Base-by-base conservation (phyloP, 2,888 invertebrate genomes). In the Oligia strigilis region DNA sequence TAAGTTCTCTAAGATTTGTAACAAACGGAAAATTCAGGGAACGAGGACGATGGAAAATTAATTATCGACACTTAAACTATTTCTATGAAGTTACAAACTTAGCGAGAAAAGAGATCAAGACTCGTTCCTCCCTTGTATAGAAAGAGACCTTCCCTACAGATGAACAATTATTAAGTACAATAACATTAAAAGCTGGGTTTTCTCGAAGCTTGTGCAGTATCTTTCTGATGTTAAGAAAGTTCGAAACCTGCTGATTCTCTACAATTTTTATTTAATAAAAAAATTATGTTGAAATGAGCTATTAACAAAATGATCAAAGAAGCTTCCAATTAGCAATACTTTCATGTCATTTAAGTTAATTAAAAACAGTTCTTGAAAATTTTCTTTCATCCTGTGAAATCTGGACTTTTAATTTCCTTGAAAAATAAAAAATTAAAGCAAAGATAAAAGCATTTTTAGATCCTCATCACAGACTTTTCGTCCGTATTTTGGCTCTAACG, bases 381-480 rank as follows among this genome's bases (percentile, higher is more conserved):
- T 49, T 52, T 23, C 29, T 6, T 60, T 58, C 9, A 6, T 0
- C 9, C 17, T 19, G 9, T 6, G 29, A 29, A 83, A 58, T 55
- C 13, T 65, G 43, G 40, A 65, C 40, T 11, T 72, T 19, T 49
- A 71, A 83, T 82, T 74, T 83, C 8, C 40, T 62, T 46, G 23
- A 40, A 40, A 40, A 40, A 40, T 40, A 40, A 40, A 40, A 40
- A 40, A 40, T 5, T 40, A 6, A 40, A 40, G 40, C 13, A 58
- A 82, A 82, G 62, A 62, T 55, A 29, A 72, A 66, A 74, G 62
- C 23, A 79, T 83, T 73, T 78, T 83, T 62, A 71, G 73, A 49
- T 66, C 40, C 77, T 82, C 62, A 77, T 78, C 11, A 49, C 6
- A 36, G 72, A n/a, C n/a, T 78, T 78, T 72, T 58, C 13, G 23